phyloP scores from a whole-genome alignment of 2,888 invertebrate species.

The Toxonevra muliebris region DNA sequence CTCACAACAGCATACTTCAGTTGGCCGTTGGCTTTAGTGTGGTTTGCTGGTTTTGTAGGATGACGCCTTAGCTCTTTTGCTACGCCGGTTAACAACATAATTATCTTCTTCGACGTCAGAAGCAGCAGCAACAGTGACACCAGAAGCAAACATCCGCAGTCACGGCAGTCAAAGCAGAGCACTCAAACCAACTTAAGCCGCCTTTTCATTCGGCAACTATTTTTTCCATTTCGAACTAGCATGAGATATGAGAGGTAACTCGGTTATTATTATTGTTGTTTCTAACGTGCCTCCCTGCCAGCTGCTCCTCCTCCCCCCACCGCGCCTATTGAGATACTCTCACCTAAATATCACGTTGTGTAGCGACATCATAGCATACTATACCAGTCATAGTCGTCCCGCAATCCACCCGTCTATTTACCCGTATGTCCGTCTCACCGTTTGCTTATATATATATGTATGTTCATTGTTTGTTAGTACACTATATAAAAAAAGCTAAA shows the following conservation, averaged over 20 bases:
- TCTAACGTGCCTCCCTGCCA: slow-evolving; percentile 23
- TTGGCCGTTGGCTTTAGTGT: slow-evolving; percentile 38
- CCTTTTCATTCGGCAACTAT: slow-evolving; percentile 21
- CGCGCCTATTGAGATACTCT: slow-evolving; percentile 25
- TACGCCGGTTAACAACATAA: slow-evolving; percentile 48
- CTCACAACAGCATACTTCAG: slow-evolving; percentile 34
- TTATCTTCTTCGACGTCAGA: slow-evolving; percentile 20
- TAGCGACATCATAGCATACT: not conserved
- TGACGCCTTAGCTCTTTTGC: too few relatives aligned
- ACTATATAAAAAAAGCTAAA: slow-evolving; percentile 2
- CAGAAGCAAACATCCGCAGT: slow-evolving; percentile 21
- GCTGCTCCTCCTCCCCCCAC: slow-evolving; percentile 12
- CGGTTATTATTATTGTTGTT: slow-evolving; percentile 13
- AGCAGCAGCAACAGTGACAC: not conserved
- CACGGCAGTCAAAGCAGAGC: slow-evolving; percentile 15
- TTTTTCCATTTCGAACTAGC: slow-evolving; percentile 7
- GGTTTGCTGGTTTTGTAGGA: slow-evolving; percentile 32
- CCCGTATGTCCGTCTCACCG: not conserved
- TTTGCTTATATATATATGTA: slow-evolving; percentile 37
- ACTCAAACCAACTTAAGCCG: slow-evolving; percentile 13
- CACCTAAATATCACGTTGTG: slow-evolving; percentile 29
- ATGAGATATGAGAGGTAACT: slow-evolving; percentile 13
- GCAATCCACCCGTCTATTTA: slow-evolving; percentile 9
- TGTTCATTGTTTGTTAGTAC: slow-evolving; percentile 35
- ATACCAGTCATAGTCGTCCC: too few relatives aligned